Evolutionary conservation across 2,888 invertebrate species (phyloP).

Genomic region (Diarsia mendica): DNA sequence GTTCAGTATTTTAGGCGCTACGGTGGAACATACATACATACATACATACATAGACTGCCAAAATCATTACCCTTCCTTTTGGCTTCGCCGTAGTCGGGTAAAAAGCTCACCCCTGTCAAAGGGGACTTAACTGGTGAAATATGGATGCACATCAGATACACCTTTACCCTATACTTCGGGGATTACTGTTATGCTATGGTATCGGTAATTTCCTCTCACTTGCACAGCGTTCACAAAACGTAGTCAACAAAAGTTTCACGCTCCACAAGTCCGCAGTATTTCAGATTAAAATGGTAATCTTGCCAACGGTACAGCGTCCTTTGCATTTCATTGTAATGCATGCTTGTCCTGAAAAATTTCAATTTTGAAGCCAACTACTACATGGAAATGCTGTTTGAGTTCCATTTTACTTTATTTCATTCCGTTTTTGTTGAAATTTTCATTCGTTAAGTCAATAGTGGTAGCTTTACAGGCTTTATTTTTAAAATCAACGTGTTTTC

Average conservation of each 20-base stretch:
- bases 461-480: not conserved
- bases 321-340: conserved; percentile 24
- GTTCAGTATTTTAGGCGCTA: too few relatives aligned
- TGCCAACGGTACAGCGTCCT: not conserved
- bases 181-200: not conserved
- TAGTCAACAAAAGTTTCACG: conserved; percentile 19
- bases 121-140: not conserved
- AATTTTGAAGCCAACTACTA: conserved; percentile 26
- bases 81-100: too few relatives aligned
- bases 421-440: conserved; percentile 21
- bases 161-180: not conserved
- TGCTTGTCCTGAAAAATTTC: conserved; percentile 34
- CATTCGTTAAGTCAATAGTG: conserved; percentile 8
- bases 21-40: too few relatives aligned
- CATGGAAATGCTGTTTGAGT: conserved; percentile 4
- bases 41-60: too few relatives aligned
- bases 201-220: not conserved
- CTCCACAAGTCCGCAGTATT: conserved; percentile 1
- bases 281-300: conserved; percentile 52
- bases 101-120: not conserved
- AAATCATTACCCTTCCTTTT: too few relatives aligned
- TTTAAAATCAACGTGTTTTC: conserved; percentile 5
- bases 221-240: not conserved
- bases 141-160: not conserved
- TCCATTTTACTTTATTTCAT: conserved; percentile 19